Conservation (phyloP, 1,140 invertebrate species). For the Chlorops oryzae region DNA sequence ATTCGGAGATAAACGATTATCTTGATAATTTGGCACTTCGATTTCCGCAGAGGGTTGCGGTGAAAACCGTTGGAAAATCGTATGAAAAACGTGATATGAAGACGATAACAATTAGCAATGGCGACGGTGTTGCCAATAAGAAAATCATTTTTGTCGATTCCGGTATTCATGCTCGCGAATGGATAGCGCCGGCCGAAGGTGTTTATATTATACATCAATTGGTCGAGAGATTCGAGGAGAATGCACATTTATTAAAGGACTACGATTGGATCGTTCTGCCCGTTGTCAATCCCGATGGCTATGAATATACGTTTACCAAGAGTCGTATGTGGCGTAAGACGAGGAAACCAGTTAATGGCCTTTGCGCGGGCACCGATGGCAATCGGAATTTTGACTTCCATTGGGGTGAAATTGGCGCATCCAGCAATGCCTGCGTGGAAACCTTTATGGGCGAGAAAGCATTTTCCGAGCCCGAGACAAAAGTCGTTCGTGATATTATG, state of each 20-base stretch:
- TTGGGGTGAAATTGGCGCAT: constrained; percentile 63
- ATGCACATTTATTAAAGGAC: constrained; percentile 47
- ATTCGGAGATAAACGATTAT: constrained; percentile 53
- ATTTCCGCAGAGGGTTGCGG: constrained; percentile 49
- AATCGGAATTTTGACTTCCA: constrained; percentile 64
- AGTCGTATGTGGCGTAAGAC: constrained; percentile 55
- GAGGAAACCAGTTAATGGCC: constrained; percentile 23
- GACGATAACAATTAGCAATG: constrained; percentile 52
- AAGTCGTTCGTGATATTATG: constrained; percentile 48
- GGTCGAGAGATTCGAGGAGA: constrained; percentile 51
- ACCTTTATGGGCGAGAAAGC: constrained; percentile 58
- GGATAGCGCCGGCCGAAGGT: constrained; percentile 60
- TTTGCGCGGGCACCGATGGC: constrained; percentile 56
- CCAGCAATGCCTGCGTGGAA: constrained; percentile 58
- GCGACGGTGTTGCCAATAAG: constrained; percentile 43
- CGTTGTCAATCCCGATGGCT: constrained; percentile 53
- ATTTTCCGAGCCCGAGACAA: constrained; percentile 67
- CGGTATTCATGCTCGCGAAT: constrained; percentile 63
- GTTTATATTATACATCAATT: constrained; percentile 59
- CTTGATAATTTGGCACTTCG: constrained; percentile 48
- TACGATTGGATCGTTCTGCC: constrained; percentile 59
- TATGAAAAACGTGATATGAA: constrained; percentile 52
- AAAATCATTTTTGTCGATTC: constrained; percentile 54
- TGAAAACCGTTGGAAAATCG: constrained; percentile 48
- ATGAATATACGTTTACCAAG: constrained; percentile 36